Evolutionary conservation across 2,888 invertebrate species (phyloP), one percentile per base, ranked within the genome.

Genomic region (Epinotia ramella): DNA sequence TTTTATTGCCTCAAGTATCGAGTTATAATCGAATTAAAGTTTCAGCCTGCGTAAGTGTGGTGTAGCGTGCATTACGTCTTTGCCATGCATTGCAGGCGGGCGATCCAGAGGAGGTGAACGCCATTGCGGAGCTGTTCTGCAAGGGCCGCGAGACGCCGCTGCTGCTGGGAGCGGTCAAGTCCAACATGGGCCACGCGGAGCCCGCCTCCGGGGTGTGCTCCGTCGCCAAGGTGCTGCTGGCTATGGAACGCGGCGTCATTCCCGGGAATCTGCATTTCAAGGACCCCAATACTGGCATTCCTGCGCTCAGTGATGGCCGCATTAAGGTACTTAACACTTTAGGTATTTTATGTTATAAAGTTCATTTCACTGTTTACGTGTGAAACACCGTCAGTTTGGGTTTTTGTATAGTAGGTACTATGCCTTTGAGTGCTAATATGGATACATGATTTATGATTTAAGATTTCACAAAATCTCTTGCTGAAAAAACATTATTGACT

Each of bases 131-230:
- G 79, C 95, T 98, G 78, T 98, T 99, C 94, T 99, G 98, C 92
- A 96, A 97, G 87, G 96, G 96, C 79, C 96, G 98, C 63, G 94
- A 95, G 76, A 91, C 92, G 46, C 98, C 99, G 6, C 95, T 99
- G 65, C 91, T 99, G 63, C 96, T 99, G 84, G 99, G 99, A 20
- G 99, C 99, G 0, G 98, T 99, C 0, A 99, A 99, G 90, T 99
- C 99, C 24, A 99, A 99, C 93, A 99, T 99, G 98, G 99, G 99
- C 2, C 99, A 99, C 89, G 97, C 99, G 5, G 99, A 99, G 92
- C 98, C 99, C 0, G 97, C 97, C 1, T 98, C 98, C 60, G 99
- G 98, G 44, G 94, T 99, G 33, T 98, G 98, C 86, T 97, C 98
- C 1, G 94, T 99, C 79, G 98, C 98, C 13, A 99, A 99, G 91